phyloP scores from a whole-genome alignment of 2,113 vertebrate genomes.

The Elephas maximus region DNA sequence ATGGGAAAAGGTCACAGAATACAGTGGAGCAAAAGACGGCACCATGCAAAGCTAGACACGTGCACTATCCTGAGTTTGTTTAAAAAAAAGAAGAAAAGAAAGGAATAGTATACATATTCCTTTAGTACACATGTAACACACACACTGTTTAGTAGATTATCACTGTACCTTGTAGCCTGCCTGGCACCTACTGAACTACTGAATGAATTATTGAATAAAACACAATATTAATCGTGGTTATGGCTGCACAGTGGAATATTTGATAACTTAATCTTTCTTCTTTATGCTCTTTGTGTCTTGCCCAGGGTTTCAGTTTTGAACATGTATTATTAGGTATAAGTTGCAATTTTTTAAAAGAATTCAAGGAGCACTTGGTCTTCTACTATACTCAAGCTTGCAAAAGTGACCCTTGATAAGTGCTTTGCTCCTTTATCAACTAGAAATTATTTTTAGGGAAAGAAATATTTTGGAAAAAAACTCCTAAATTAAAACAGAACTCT shows the following conservation, averaged over 20 bases:
- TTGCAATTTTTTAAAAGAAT: neutral
- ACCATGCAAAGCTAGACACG: neutral
- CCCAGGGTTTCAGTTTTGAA: neutral
- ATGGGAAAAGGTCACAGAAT: neutral
- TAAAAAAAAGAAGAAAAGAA: neutral
- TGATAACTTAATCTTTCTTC: constrained; percentile 52
- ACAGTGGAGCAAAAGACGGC: neutral
- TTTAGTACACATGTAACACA: neutral
- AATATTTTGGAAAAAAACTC: neutral
- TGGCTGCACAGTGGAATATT: neutral
- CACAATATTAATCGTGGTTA: neutral
- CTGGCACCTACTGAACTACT: neutral
- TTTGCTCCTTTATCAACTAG: neutral
- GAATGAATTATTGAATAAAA: constrained; percentile 30
- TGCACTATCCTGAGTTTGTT: neutral
- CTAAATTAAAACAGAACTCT: constrained; percentile 30
- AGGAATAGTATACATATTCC: neutral
- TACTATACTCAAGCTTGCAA: neutral
- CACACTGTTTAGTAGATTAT: neutral
- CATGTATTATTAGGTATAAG: neutral
- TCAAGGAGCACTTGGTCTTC: neutral
- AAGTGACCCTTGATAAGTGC: neutral
- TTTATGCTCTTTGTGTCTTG: constrained; percentile 21
- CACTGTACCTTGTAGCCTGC: neutral
- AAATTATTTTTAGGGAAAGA: constrained; percentile 36